Base-by-base conservation (phyloP, 2,888 invertebrate genomes). In the Apamea epomidion region DNA sequence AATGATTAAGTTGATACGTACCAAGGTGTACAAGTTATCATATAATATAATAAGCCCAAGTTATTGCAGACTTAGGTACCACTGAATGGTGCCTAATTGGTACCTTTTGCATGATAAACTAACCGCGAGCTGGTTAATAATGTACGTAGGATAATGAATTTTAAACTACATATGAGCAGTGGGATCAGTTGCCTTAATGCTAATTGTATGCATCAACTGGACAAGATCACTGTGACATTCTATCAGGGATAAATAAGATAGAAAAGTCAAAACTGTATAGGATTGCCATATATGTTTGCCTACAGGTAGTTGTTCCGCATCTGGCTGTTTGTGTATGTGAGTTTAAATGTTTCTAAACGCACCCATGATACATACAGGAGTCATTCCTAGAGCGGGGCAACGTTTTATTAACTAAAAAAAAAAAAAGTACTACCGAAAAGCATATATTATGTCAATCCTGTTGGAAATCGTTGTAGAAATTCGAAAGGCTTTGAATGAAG, bases 111-210 rank as follows among this genome's bases (percentile, higher is more conserved):
- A 48, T 32, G 29, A 18, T 29, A 51, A 42, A 51, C 62, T 25
- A 74, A 7, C n/a, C n/a, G 48, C 32, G 29, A 32, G 3, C 58
- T 78, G 3, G 16, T 64, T 54, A 54, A 32, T 65, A n/a, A 37
- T 48, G 77, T 37, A 77, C 67, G 29, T 77, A 77, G 77, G 71
- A 72, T 60, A 80, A 51, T 71, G 8, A 60, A 60, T 48, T 58
- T 48, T 37, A 67, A 29, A 54, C 37, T 71, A n/a, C n/a, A n/a
- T n/a, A 48, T 7, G 25, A 45, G 16, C 7, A 65, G 65, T 77
- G 3, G 21, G 2, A 65, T 65, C 45, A 58, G 54, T 37, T 76
- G 32, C 12, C 32, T 29, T 37, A 32, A 48, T 25, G 32, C 25
- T 2, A 45, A 71, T 58, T 32, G n/a, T 48, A 21, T 62, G 16